phyloP scores from a whole-genome alignment of 2,113 vertebrate genomes.

The Phalacrocorax aristotelis region DNA sequence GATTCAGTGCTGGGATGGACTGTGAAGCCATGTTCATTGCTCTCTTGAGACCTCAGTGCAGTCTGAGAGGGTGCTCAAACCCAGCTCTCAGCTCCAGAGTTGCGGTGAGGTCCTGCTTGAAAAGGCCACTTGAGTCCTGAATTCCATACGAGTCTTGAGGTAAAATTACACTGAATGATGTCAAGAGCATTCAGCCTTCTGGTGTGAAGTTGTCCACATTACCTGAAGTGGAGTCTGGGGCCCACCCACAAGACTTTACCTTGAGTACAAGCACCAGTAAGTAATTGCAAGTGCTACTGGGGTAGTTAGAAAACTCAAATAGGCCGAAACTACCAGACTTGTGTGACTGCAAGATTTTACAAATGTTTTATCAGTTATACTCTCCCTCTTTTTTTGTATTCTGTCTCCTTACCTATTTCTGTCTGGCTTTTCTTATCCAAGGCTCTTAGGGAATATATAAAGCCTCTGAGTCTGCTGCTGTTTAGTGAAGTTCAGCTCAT shows the following conservation, averaged over 20 bases:
- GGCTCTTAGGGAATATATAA: background rate
- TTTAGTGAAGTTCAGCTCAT: constrained; percentile 21
- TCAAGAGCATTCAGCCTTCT: background rate
- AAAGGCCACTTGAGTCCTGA: background rate
- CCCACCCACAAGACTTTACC: background rate
- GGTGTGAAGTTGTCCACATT: background rate
- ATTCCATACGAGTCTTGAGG: background rate
- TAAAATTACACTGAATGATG: background rate
- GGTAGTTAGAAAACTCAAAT: background rate
- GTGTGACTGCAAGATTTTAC: background rate
- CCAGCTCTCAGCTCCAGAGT: background rate
- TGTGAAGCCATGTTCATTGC: background rate
- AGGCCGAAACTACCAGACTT: background rate
- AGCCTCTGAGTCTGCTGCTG: constrained; percentile 12
- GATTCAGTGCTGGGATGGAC: background rate
- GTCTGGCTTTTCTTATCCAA: background rate
- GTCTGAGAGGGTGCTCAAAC: background rate
- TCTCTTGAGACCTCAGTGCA: background rate
- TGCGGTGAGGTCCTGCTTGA: background rate
- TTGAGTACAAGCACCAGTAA: background rate
- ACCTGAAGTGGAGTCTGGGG: background rate
- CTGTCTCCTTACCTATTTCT: constrained; percentile 34
- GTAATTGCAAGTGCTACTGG: background rate
- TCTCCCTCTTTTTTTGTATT: background rate
- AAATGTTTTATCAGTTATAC: background rate